These are phyloP conservation scores for Trematomus bernacchii DNA, from an alignment of 2,797 vertebrate genomes.

Conservation along the genomic window DNA sequence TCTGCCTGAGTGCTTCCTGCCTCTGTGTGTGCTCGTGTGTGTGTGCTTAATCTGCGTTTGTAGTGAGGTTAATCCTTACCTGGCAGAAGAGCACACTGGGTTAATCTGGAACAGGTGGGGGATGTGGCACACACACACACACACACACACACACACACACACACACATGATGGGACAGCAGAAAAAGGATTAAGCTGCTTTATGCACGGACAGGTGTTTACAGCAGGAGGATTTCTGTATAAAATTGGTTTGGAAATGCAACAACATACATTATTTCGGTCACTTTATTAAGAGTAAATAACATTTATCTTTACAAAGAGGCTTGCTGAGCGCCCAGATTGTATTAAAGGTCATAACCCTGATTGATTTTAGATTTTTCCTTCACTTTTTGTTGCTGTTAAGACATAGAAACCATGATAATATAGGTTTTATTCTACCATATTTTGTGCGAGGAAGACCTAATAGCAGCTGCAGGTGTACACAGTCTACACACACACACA, in stretches of 20 bases:
- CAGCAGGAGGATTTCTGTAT: not conserved
- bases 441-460: too few species aligned
- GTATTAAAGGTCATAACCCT: too few species aligned
- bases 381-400: not conserved
- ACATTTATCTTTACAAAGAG: too few species aligned
- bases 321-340: too few species aligned
- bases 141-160: not conserved
- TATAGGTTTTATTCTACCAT: not conserved
- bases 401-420: not conserved
- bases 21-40: not conserved
- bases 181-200: constrained; percentile 29
- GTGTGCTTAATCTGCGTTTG: constrained; percentile 60
- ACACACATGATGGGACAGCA: constrained; percentile 20
- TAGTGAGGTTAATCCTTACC: constrained; percentile 73
- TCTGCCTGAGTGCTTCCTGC: constrained; percentile 7
- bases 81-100: constrained; percentile 57
- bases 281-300: too few species aligned
- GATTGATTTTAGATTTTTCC: too few species aligned
- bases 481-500: not conserved
- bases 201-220: constrained; percentile 18
- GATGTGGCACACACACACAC: constrained; percentile 26
- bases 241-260: not conserved
- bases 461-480: not conserved
- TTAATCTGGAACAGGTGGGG: constrained; percentile 76
- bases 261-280: not conserved